Evolutionary conservation across 2,797 vertebrate genomes (phyloP).

Genomic region (Harpagifer antarcticus): DNA sequence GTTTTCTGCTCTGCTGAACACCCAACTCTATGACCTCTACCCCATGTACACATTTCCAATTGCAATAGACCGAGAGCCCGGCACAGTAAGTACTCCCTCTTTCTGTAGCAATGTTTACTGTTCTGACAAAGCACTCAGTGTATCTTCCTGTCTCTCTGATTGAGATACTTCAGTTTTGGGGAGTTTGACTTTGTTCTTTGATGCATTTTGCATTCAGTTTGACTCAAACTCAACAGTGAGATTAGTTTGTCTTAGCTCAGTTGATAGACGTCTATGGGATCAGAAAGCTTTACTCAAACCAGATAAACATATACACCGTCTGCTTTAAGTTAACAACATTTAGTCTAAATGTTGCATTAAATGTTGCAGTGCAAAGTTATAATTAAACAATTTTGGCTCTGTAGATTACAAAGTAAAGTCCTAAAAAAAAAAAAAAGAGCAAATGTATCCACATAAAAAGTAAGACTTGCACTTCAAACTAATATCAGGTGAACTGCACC

Average conservation of each 20-base stretch:
- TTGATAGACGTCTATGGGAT: constrained; percentile 7
- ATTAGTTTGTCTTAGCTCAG: constrained; percentile 13
- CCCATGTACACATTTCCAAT: constrained; percentile 87
- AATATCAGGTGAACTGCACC: not conserved
- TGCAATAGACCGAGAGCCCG: constrained; percentile 93
- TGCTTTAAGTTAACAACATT: constrained; percentile 14
- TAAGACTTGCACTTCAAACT: not conserved
- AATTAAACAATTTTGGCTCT: constrained; percentile 16
- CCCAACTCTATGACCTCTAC: constrained; percentile 86
- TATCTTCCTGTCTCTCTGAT: constrained; percentile 31
- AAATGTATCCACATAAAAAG: not conserved
- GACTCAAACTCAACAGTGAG: constrained; percentile 11
- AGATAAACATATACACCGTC: constrained; percentile 7
- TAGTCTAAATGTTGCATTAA: not conserved
- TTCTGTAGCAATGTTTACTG: constrained; percentile 53
- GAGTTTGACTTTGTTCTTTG: constrained; percentile 28
- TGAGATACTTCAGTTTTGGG: constrained; percentile 20
- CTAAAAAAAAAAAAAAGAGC: not conserved
- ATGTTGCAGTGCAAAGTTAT: not conserved
- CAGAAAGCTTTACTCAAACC: constrained; percentile 10
- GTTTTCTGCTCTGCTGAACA: constrained; percentile 52
- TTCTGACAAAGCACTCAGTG: constrained; percentile 29
- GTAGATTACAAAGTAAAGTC: not conserved
- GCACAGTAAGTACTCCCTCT: constrained; percentile 92
- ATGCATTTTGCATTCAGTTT: not conserved